Base-by-base conservation (phyloP, 1,140 invertebrate genomes). In the Drosophila bipectinata region DNA sequence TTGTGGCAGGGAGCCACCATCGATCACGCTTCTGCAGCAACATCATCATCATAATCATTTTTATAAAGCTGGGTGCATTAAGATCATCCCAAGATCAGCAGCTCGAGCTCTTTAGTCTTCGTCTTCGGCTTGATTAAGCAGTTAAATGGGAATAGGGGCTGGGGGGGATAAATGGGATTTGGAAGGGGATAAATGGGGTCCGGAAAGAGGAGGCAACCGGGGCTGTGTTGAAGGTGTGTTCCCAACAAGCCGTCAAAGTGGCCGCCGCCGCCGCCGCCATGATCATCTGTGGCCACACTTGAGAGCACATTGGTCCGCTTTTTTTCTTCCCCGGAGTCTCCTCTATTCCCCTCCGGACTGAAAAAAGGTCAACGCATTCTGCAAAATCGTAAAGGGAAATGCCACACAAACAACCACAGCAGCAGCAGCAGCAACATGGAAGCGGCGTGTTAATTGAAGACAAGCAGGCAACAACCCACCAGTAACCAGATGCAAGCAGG, bases 361-460 rank as follows among this genome's bases (percentile, higher is more conserved):
- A 12, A 59, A 56, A 85, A 87, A 85, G 82, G 82, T 85, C 82
- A 85, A 85, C 82, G 82, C 82, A 85, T 85, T 85, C 82, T 68
- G 58, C 47, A 60, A 62, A 72, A 75, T 72, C 39, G 74, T 68
- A 78, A 87, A 85, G 82, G 82, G 78, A 85, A 85, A 87, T 85
- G 82, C 82, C 82, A 85, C 82, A 85, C 82, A 85, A 61, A 48
- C 67, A 48, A 30, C 74, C 67, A 9, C 56, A 61, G 10, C 72
- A 67, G 10, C 68, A 59, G 14, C 21, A 21, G 21, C 77, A 53
- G 48, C 78, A 62, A 63, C 54, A 48, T 66, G 75, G 77, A 82
- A 82, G 82, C 82, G 78, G 82, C 82, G 82, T 87, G 82, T 85
- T 85, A 85, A 85, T 85, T 85, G 82, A 85, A 85, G 82, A 85